Conservation (phyloP, 2,888 invertebrate genomes). For the Norana najaformis region DNA sequence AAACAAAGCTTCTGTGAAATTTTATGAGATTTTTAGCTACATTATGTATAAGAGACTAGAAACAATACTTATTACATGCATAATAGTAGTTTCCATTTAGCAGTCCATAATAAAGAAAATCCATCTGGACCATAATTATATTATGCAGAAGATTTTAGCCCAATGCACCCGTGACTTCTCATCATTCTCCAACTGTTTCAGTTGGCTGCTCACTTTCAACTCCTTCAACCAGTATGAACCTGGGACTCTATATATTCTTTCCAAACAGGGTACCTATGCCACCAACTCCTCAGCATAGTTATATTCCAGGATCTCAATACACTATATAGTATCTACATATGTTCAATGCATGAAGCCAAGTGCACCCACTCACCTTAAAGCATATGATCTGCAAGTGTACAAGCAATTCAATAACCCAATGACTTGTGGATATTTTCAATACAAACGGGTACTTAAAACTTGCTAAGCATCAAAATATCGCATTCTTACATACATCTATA, state of each 20-base stretch:
- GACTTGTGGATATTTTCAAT: too few species aligned
- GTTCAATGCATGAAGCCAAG: too few species aligned
- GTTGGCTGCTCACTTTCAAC: neutral
- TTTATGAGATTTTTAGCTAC: neutral
- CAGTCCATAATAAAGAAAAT: neutral
- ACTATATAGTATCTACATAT: too few species aligned
- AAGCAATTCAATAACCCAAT: too few species aligned
- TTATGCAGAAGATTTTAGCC: neutral
- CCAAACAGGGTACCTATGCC: neutral
- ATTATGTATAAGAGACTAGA: neutral
- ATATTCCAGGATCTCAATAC: too few species aligned
- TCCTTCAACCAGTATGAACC: neutral
- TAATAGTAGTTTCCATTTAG: neutral
- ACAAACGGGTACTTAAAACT: too few species aligned
- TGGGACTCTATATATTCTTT: neutral
- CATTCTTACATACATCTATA: neutral
- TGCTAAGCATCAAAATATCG: too few species aligned
- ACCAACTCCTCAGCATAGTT: neutral
- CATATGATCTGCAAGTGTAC: too few species aligned
- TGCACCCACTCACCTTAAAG: too few species aligned
- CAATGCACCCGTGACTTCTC: too few species aligned
- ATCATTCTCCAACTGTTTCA: neutral
- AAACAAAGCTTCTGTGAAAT: neutral
- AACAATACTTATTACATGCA: neutral
- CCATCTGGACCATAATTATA: neutral